Evolutionary conservation across 2,888 invertebrate species (phyloP).

Genomic region (Drosophila prostipennis): DNA sequence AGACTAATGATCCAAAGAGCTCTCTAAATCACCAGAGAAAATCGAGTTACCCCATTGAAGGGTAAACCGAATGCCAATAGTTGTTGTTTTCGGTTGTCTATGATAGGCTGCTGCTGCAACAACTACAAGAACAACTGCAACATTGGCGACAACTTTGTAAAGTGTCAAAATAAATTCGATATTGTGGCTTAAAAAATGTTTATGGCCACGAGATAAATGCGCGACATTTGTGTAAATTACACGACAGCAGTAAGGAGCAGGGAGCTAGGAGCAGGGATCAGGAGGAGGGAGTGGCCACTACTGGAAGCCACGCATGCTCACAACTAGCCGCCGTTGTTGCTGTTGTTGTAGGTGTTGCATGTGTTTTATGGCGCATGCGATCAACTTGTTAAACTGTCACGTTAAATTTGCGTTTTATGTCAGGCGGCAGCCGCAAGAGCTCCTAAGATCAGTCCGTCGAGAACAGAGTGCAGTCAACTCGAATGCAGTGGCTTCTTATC

Average conservation of each 20-base stretch:
- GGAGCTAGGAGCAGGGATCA: slow-evolving; percentile 33
- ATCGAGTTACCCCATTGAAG: slow-evolving; percentile 41
- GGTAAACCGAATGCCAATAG: slow-evolving; percentile 43
- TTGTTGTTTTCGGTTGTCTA: slow-evolving; percentile 43
- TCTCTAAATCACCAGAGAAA: slow-evolving; percentile 30
- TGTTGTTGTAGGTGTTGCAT: slow-evolving; percentile 76
- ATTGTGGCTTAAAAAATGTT: slow-evolving; percentile 80
- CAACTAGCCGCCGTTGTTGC: slow-evolving; percentile 44
- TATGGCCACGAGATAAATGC: slow-evolving; percentile 77
- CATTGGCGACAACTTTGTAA: slow-evolving; percentile 78
- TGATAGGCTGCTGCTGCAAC: slow-evolving; percentile 60
- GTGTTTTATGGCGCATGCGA: slow-evolving; percentile 79
- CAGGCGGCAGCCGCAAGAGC: slow-evolving; percentile 43
- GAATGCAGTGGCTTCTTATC: slow-evolving; percentile 66
- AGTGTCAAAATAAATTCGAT: slow-evolving; percentile 81
- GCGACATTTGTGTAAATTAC: slow-evolving; percentile 80
- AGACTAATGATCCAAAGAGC: background rate
- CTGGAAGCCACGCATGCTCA: slow-evolving; percentile 74
- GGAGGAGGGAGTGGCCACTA: slow-evolving; percentile 41
- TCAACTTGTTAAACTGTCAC: slow-evolving; percentile 78
- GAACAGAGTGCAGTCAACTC: slow-evolving; percentile 71
- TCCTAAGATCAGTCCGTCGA: slow-evolving; percentile 61
- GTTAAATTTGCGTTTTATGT: slow-evolving; percentile 80
- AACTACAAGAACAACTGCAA: slow-evolving; percentile 46
- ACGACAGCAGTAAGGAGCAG: slow-evolving; percentile 63